Evolutionary conservation across 2,113 vertebrate species (phyloP).

Genomic region (Gyps fulvus): DNA sequence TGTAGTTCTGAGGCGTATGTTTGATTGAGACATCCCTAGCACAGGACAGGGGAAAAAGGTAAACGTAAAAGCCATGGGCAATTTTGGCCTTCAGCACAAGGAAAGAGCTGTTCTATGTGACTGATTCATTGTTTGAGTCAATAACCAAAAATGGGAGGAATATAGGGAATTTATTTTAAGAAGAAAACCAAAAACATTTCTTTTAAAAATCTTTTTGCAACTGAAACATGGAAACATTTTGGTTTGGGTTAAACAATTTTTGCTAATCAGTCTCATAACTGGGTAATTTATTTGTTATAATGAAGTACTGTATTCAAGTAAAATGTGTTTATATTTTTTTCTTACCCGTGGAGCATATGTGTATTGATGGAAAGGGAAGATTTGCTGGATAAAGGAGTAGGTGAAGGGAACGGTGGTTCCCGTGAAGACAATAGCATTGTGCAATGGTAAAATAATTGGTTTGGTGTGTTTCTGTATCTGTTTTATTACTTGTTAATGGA

Average conservation of each 20-base stretch:
- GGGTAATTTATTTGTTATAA: background rate
- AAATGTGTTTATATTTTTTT: background rate
- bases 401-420: background rate
- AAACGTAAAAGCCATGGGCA: background rate
- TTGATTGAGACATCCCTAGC: background rate
- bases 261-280: background rate
- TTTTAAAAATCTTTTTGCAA: background rate
- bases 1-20: background rate
- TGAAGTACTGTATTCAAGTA: background rate
- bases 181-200: background rate
- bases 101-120: background rate
- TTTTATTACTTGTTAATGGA: background rate
- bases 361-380: background rate
- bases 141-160: background rate
- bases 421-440: background rate
- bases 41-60: background rate
- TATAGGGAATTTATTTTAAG: background rate
- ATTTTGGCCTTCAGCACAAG: background rate
- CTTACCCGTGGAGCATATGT: rapidly evolving
- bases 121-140: background rate
- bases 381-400: background rate
- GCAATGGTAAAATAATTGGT: background rate
- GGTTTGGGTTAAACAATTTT: background rate
- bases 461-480: background rate
- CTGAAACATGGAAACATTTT: background rate